These are phyloP conservation scores for Agapetus fuscipes DNA, from an alignment of 2,888 invertebrate genomes.

Conservation along the genomic window DNA sequence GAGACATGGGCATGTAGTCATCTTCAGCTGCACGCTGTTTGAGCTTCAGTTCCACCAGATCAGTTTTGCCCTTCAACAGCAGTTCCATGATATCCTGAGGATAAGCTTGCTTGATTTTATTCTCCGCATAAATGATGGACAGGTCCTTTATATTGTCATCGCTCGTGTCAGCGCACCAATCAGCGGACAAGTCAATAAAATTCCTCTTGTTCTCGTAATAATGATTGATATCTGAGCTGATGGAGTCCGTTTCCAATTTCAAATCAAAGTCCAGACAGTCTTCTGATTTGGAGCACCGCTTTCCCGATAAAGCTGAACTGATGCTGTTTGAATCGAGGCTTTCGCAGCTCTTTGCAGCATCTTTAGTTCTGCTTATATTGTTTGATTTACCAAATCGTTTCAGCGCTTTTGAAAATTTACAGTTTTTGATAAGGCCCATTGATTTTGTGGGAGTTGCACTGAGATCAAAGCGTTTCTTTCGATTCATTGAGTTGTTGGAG, in stretches of 20 bases:
- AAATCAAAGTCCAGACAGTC: constrained; percentile 10
- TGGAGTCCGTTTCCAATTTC: neutral
- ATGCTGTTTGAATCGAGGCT: constrained; percentile 32
- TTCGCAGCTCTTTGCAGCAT: constrained; percentile 33
- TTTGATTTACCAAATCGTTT: constrained; percentile 34
- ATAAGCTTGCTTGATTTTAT: constrained; percentile 27
- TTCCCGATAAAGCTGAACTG: constrained; percentile 26
- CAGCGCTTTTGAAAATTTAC: constrained; percentile 35
- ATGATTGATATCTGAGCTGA: constrained; percentile 2
- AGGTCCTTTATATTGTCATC: constrained; percentile 24
- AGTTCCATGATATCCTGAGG: constrained; percentile 38
- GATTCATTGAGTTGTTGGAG: constrained; percentile 31
- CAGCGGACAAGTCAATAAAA: constrained; percentile 29
- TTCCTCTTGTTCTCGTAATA: constrained; percentile 26
- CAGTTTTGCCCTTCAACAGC: constrained; percentile 30
- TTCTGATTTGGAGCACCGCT: constrained; percentile 26
- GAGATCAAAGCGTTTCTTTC: constrained; percentile 44
- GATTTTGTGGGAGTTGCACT: constrained; percentile 31
- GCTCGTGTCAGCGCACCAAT: constrained; percentile 10
- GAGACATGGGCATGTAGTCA: constrained; percentile 40
- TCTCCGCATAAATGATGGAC: constrained; percentile 25
- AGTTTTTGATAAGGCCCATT: constrained; percentile 38
- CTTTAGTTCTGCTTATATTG: constrained; percentile 7
- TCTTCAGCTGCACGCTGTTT: constrained; percentile 29
- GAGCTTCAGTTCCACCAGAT: constrained; percentile 28